Evolutionary conservation across 2,113 vertebrate genomes (phyloP), one percentile per base, ranked within the genome.

Genomic region (cattle (Bos taurus)): DNA sequence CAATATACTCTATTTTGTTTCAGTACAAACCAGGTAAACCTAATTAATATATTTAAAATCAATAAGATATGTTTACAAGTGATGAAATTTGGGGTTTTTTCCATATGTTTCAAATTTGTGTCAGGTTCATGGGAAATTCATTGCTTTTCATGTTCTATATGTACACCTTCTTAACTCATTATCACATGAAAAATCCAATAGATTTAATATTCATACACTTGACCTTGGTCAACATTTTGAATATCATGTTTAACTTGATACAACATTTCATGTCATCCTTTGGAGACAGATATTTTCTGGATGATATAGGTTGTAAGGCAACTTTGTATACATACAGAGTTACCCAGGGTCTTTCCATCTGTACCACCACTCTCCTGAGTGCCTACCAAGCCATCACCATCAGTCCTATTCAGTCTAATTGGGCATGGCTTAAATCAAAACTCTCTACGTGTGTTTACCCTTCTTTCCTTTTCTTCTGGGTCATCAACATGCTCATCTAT

Each of bases 361-460:
- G 33, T n/a, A 67, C 64, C 64, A 67, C 64, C 8, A 0, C 5
- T 67, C 64, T 19, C 33, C 64, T 5, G 33, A 67, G 64, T 36
- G 33, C 33, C 64, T 67, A 5, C 17, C 33, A 36, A n/a, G 64
- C 64, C 64, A 21, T 19, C 64, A 67, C 33, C 33, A n/a, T 4
- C 4, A 67, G 64, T 67, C 33, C 33, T n/a, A 4, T n/a, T 67
- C 64, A n/a, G n/a, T 67, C 64, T 67, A n/a, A 19, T 1, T 62
- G 56, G 54, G 17, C 4, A 1, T 57, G 48, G 74, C 13, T 83
- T 21, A 92, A 67, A 43, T 16, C 13, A 14, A 60, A 90, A 23
- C 9, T 43, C 14, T 13, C 59, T 1, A 8, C 0, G 0, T 87
- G 19, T 11, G 77, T 43, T 14, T 90, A 46, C 2, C 21, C 6